Evolutionary conservation across 2,888 invertebrate species (phyloP), one percentile per base, ranked within the genome.

Genomic region (Amphipoea lucens): DNA sequence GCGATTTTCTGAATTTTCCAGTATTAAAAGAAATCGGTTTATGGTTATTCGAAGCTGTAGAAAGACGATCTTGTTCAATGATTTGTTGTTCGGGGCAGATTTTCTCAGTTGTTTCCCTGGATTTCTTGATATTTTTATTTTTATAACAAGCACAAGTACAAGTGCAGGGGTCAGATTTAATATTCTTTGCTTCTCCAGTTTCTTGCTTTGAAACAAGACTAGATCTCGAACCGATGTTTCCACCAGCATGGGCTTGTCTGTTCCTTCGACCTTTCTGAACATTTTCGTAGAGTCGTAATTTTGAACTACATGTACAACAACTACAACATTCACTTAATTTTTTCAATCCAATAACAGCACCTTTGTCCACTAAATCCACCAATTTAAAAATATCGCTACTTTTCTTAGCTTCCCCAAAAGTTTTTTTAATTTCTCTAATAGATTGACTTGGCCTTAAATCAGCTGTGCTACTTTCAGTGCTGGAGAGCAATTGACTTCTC

Each of bases 151-250:
- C 88, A 82, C 94, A 94, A 4, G 92, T 88, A 82, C 94, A 94
- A 4, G 93, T 93, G 83, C 95, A 94, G 23, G 95, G 94, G 70
- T 94, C 95, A 7, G 95, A 95, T 73, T 87, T 90, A 57, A 93
- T 92, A 75, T 90, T 88, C 86, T 94, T 94, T 4, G 92, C 85
- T 87, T 90, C 87, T 72, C 83, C 73, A 45, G 74, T 67, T 83
- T 83, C 88, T 66, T 86, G 86, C 66, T 85, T 89, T 67, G 88
- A 84, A 48, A 82, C 78, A 62, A 87, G 76, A 76, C 88, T 90
- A n/a, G 90, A 88, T 76, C 86, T 88, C 48, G 90, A 89, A 67
- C 79, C 79, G 17, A 88, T 82, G 29, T 83, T 62, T 20, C 80
- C 85, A 48, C 76, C 70, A 57, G 69, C 40, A 17, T 86, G 81